Evolutionary conservation across 2,888 invertebrate genomes (phyloP).

Genomic region (Hipparchia sbordonii): DNA sequence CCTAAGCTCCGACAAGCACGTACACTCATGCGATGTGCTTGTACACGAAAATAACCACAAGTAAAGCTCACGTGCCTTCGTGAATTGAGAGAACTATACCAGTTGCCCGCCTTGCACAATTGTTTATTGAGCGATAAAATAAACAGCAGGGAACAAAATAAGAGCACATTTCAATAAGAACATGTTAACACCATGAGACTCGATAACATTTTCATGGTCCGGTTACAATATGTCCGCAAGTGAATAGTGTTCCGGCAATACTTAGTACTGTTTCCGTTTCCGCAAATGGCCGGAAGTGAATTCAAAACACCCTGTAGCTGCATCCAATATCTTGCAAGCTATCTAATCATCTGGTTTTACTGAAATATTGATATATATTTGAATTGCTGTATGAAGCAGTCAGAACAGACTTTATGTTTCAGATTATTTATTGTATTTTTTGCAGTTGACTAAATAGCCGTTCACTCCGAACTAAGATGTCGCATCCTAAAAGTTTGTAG

Average conservation of each 20-base stretch:
- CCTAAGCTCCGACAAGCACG: too few species aligned
- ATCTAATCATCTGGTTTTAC: conserved; percentile 47
- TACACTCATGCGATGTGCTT: too few species aligned
- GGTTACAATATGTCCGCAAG: conserved; percentile 57
- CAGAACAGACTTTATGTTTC: neutral
- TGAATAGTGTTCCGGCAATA: conserved; percentile 62
- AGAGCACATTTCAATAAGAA: neutral
- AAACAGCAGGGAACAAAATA: neutral
- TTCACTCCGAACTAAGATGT: too few species aligned
- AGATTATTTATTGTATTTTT: neutral
- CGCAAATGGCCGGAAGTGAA: conserved; percentile 72
- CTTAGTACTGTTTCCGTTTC: conserved; percentile 69
- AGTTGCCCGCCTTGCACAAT: too few species aligned
- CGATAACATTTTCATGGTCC: conserved; percentile 4
- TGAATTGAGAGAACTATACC: too few species aligned
- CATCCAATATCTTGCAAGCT: conserved; percentile 58
- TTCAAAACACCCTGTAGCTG: conserved; percentile 69
- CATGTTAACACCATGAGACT: neutral
- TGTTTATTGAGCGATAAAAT: too few species aligned
- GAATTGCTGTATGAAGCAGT: neutral
- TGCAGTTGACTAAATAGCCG: too few species aligned
- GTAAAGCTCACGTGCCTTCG: too few species aligned
- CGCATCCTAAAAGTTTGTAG: too few species aligned
- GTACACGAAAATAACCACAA: too few species aligned
- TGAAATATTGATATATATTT: conserved; percentile 34